Evolutionary conservation across 1,140 invertebrate species (phyloP), one percentile per base, ranked within the genome.

Genomic region (Drosophila mayri): DNA sequence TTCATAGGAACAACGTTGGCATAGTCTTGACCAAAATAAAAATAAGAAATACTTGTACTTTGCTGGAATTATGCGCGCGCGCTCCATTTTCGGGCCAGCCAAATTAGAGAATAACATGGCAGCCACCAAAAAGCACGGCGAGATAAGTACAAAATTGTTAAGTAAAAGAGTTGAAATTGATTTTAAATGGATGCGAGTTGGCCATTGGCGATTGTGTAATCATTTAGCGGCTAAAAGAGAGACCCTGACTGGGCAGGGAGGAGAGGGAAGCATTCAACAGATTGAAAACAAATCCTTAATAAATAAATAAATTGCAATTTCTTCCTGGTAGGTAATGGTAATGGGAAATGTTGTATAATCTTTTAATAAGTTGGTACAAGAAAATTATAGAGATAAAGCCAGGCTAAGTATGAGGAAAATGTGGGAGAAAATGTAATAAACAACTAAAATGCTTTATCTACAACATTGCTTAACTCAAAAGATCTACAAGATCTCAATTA

Each of bases 91-190:
- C 22, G 66, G 63, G 52, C 22, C 37, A 59, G 60, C 82, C 66
- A 85, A 85, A 85, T 85, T 85, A 81, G 81, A 85, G 83, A 85
- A 85, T 66, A 70, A 65, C 72, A 70, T 55, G 50, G 40, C 58
- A 47, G 70, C 20, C 40, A 54, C 49, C 46, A 74, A 64, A 50
- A 54, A 37, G 32, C 74, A 52, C 54, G 43, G 62, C 65, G 12
- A 62, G 68, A 76, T 65, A 74, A 68, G 47, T 55, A 61, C 40
- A 55, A 73, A 78, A 63, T 78, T 71, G 38, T 62, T 66, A 64
- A 79, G 65, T 67, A 82, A 87, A 87, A 82, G 65, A 79, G 47
- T 37, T 44, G 14, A 63, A 87, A 86, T 87, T 86, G 83, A 87
- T 85, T 84, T 85, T 72, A 60, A 84, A 84, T 76, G 70, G 37